Base-by-base conservation (phyloP, 2,888 invertebrate species). In the Zonitis immaculata region DNA sequence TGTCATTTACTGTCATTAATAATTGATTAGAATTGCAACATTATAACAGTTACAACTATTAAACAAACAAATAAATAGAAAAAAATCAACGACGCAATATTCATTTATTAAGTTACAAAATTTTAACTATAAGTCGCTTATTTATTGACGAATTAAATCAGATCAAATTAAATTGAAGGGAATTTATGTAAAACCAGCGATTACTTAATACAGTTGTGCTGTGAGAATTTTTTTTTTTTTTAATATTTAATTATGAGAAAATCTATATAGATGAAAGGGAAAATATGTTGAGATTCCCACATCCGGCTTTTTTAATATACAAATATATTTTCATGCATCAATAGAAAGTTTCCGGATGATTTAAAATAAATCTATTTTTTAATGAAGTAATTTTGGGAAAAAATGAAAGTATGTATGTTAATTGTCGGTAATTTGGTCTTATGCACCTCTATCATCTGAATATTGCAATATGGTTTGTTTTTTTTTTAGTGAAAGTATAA, bases 401-500 rank as follows among this genome's bases (percentile, higher is more conserved):
- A 39, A 39, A 39, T 39, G 39, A 39, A 39, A 39, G 39, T 39
- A 18, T 16, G 18, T 11, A 8, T 8, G 18, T 8, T 39, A 39
- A 16, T 39, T 18, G n/a, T 16, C 2, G 14, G 14, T 39, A n/a
- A 39, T 39, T 7, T 8, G 8, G n/a, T 12, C 6, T 39, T 39
- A 8, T 32, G 2, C 35, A 32, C 16, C 39, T n/a, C 6, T 18
- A 14, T 18, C 6, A 8, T n/a, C n/a, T 27, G 44, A 27, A 27
- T 18, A 14, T 27, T 25, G 42, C 28, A 46, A 48, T 39, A n/a
- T n/a, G n/a, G 46, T 46, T 42, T 14, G 45, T 45, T 28, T 18
- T 28, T 47, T 30, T 14, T 28, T 44, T 47, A 51, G 54, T 54
- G 54, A 54, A 54, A 54, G 54, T 39, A n/a, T n/a, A 39, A 35